These are phyloP conservation scores for Fukomys damarensis DNA, from an alignment of 2,113 vertebrate genomes.

Conservation along the genomic window DNA sequence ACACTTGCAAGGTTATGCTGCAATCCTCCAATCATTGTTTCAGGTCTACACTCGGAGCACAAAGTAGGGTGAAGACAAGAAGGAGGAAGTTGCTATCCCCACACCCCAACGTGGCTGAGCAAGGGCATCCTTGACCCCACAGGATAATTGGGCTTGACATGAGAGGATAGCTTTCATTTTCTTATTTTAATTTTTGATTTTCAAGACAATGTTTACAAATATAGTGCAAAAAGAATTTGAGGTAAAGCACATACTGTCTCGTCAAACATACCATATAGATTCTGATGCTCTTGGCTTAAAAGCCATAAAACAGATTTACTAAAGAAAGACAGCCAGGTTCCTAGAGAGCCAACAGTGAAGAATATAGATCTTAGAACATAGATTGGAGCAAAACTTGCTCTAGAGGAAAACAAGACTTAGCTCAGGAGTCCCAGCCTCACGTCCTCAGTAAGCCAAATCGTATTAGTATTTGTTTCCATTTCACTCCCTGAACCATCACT, in stretches of 20 bases:
- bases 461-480: background rate
- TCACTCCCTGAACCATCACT: background rate
- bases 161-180: slow-evolving; percentile 22
- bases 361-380: background rate
- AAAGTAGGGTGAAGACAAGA: background rate
- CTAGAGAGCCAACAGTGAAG: background rate
- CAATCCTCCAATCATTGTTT: slow-evolving; percentile 26
- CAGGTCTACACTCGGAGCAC: background rate
- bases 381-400: background rate
- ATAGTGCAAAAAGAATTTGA: slow-evolving; percentile 42
- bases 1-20: background rate
- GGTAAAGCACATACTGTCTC: background rate
- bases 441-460: background rate
- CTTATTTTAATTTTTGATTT: slow-evolving; percentile 19
- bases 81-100: background rate
- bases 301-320: slow-evolving; percentile 16
- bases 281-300: slow-evolving; percentile 27
- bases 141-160: slow-evolving; percentile 42
- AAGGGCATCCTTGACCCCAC: background rate
- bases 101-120: background rate
- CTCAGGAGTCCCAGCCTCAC: background rate
- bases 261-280: slow-evolving; percentile 15
- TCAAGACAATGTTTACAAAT: slow-evolving; percentile 26
- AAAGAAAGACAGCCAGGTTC: slow-evolving; percentile 46
- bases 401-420: background rate